These are phyloP conservation scores for Sipha maydis DNA, from an alignment of 2,888 invertebrate species.

Conservation along the genomic window DNA sequence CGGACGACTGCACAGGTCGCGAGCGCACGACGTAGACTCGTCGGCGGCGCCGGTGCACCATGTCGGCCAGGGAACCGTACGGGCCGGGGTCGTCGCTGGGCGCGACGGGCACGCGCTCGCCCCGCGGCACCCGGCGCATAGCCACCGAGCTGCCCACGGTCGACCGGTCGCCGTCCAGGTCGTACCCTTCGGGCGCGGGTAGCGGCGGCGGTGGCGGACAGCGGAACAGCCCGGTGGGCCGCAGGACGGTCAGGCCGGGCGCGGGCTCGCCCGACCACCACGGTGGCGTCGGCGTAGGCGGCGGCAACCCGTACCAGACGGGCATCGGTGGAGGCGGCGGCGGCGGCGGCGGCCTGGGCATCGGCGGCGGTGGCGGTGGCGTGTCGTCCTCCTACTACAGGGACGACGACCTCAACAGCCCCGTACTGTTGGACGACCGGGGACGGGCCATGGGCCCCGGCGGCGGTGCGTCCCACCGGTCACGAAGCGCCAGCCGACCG, in stretches of 20 bases:
- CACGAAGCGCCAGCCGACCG: conserved; percentile 79
- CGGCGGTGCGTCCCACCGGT: conserved; percentile 79
- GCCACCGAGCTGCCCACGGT: conserved; percentile 82
- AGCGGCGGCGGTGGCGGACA: conserved; percentile 62
- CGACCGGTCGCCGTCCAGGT: conserved; percentile 88
- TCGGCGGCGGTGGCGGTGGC: conserved; percentile 63
- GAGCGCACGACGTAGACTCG: conserved; percentile 11
- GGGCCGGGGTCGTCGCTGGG: conserved; percentile 69
- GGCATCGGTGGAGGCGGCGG: conserved; percentile 66
- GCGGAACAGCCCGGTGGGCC: conserved; percentile 66
- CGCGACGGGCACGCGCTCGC: conserved; percentile 75
- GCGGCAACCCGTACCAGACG: conserved; percentile 64
- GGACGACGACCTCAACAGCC: conserved; percentile 86
- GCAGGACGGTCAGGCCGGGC: conserved; percentile 69
- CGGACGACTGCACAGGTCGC: not conserved
- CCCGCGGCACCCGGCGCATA: conserved; percentile 74
- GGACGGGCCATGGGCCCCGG: conserved; percentile 73
- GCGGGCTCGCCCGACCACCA: conserved; percentile 73
- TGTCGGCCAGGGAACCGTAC: conserved; percentile 72
- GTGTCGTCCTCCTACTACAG: conserved; percentile 69
- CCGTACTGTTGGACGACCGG: conserved; percentile 83
- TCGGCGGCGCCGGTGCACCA: not conserved
- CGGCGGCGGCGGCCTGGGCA: conserved; percentile 64
- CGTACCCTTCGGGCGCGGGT: conserved; percentile 73
- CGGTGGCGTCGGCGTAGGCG: conserved; percentile 55